Conservation (phyloP, 2,888 invertebrate species). For the Drosophila robusta region DNA sequence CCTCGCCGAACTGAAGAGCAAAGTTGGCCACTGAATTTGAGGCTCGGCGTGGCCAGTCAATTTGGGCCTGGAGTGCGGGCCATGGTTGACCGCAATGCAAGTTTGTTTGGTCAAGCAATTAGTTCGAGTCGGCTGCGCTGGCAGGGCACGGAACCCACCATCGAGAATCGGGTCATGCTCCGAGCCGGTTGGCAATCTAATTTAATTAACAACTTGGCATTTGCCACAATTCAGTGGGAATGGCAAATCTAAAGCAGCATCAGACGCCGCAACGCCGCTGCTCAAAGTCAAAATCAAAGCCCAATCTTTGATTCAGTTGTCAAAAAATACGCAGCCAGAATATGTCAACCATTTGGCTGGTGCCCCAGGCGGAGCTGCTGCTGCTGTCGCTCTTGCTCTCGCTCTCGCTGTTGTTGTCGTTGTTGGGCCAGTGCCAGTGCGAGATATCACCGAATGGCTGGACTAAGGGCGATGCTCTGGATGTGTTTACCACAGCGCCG, state of each 20-base stretch:
- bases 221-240: constrained; percentile 17
- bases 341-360: constrained; percentile 57
- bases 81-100: constrained; percentile 36
- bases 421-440: constrained; percentile 41
- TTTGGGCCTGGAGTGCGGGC: constrained; percentile 27
- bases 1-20: constrained; percentile 1
- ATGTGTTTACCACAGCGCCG: constrained; percentile 39
- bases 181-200: constrained; percentile 47
- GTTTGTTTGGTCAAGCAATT: constrained; percentile 58
- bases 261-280: background rate
- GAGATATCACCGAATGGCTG: constrained; percentile 14
- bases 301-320: constrained; percentile 58
- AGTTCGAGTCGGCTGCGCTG: constrained; percentile 15
- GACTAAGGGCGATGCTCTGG: constrained; percentile 39
- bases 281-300: constrained; percentile 14
- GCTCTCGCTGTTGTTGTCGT: constrained; percentile 7
- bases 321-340: constrained; percentile 37
- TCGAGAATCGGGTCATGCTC: constrained; percentile 43
- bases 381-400: background rate
- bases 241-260: constrained; percentile 21
- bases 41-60: constrained; percentile 52
- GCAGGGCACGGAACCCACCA: background rate
- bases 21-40: constrained; percentile 10
- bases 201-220: constrained; percentile 71
- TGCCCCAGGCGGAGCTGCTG: background rate